A percentile compares a stretch with the other conserved stretches of the same genome.
These are phyloP conservation scores for Drosophila fuyamai DNA, from an alignment of 1,140 invertebrate species.

Conservation along the genomic window DNA sequence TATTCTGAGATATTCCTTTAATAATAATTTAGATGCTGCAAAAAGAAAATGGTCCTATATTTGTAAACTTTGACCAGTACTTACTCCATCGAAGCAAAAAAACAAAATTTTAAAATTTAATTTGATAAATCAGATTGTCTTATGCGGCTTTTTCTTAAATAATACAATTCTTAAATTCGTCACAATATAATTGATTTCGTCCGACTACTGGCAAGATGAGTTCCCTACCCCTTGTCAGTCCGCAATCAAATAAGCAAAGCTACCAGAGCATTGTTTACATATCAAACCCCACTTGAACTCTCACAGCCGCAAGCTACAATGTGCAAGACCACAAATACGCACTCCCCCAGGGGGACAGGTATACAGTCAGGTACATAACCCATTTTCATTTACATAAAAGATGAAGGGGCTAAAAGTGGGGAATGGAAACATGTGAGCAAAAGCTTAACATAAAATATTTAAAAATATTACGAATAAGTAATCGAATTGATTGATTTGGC, in stretches of 20 bases:
- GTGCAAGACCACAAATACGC: constrained; percentile 16
- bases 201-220: too few species aligned
- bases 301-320: constrained; percentile 4
- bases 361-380: neutral
- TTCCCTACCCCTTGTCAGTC: too few species aligned
- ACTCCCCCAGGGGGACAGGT: neutral
- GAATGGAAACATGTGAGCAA: constrained; percentile 46
- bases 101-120: too few species aligned
- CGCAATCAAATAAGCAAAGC: neutral
- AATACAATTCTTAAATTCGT: too few species aligned
- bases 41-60: too few species aligned
- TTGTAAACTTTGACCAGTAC: too few species aligned
- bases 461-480: constrained; percentile 79
- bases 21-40: too few species aligned
- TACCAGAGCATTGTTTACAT: constrained; percentile 59
- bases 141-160: too few species aligned
- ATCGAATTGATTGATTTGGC: constrained; percentile 80
- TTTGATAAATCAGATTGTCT: too few species aligned
- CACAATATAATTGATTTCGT: too few species aligned
- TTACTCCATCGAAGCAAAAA: too few species aligned
- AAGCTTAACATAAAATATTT: constrained; percentile 74
- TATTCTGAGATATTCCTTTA: too few species aligned
- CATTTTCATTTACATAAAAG: constrained; percentile 53
- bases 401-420: neutral
- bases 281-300: constrained; percentile 45